Evolutionary conservation across 2,888 invertebrate species (phyloP).

Genomic region (Catocala sponsa): DNA sequence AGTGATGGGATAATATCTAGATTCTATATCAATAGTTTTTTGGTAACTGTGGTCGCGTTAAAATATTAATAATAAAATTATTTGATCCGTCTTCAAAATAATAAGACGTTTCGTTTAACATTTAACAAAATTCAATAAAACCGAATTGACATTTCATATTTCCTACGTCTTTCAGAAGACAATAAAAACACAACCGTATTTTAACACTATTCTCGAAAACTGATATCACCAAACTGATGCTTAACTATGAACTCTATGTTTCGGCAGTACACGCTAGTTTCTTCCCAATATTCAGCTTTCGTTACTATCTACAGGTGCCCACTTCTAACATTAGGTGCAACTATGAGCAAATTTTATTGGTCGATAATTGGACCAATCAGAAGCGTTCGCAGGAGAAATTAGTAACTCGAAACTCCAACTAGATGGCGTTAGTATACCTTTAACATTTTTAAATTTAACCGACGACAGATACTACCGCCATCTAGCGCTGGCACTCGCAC

Average conservation of each 20-base stretch:
- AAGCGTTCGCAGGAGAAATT: conserved; percentile 66
- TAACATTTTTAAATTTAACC: conserved; percentile 27
- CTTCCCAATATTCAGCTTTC: conserved; percentile 49
- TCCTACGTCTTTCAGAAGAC: conserved; percentile 48
- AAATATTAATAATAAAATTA: conserved; percentile 2
- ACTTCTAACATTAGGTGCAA: conserved; percentile 76
- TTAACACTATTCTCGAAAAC: conserved; percentile 45
- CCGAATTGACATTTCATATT: conserved; percentile 29
- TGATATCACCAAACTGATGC: conserved; percentile 51
- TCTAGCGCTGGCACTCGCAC: conserved; percentile 38
- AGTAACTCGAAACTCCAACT: conserved; percentile 48
- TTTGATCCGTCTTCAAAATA: not conserved
- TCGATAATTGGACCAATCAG: conserved; percentile 75
- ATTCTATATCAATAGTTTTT: conserved; percentile 19
- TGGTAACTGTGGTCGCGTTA: not conserved
- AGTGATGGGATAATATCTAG: conserved; percentile 27
- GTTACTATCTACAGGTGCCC: conserved; percentile 77
- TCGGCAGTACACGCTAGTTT: conserved; percentile 82
- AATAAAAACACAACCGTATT: conserved; percentile 51
- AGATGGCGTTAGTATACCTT: conserved; percentile 36
- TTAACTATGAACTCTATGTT: conserved; percentile 56
- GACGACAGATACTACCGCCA: conserved; percentile 25
- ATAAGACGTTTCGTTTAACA: conserved; percentile 3
- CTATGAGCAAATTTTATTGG: conserved; percentile 82
- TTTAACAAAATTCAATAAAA: conserved; percentile 17